Evolutionary conservation across 2,888 invertebrate genomes (phyloP).

Genomic region (Asteroscopus sphinx): DNA sequence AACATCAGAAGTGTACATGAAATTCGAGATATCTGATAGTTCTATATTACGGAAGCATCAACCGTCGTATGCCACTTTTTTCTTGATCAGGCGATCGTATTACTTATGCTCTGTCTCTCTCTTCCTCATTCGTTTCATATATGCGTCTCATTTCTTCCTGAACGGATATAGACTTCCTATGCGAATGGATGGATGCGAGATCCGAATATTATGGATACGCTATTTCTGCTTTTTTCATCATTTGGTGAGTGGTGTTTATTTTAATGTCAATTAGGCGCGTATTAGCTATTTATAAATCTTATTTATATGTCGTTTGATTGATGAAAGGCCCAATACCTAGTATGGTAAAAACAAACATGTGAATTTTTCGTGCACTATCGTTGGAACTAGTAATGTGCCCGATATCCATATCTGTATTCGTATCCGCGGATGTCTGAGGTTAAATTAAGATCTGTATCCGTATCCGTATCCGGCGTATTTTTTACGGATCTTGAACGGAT

Average conservation of each 20-base stretch:
- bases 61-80: constrained; percentile 44
- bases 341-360: no score
- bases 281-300: no score
- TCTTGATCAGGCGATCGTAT: constrained; percentile 46
- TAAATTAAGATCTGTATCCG: no score
- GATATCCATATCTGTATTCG: no score
- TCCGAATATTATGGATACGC: constrained; percentile 14
- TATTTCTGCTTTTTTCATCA: constrained; percentile 9
- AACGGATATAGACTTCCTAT: constrained; percentile 64
- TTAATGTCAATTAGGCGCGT: neutral
- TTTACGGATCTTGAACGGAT: no score
- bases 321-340: no score
- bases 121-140: neutral
- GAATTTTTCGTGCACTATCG: no score
- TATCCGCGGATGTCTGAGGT: no score
- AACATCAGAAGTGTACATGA: neutral
- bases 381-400: no score
- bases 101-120: constrained; percentile 19
- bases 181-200: constrained; percentile 20
- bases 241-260: neutral
- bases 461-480: no score
- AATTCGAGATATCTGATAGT: constrained; percentile 29
- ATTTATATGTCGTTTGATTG: no score
- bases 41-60: constrained; percentile 23
- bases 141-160: constrained; percentile 34